Evolutionary conservation across 2,888 invertebrate species (phyloP).

Genomic region (Cheilosia vernalis): DNA sequence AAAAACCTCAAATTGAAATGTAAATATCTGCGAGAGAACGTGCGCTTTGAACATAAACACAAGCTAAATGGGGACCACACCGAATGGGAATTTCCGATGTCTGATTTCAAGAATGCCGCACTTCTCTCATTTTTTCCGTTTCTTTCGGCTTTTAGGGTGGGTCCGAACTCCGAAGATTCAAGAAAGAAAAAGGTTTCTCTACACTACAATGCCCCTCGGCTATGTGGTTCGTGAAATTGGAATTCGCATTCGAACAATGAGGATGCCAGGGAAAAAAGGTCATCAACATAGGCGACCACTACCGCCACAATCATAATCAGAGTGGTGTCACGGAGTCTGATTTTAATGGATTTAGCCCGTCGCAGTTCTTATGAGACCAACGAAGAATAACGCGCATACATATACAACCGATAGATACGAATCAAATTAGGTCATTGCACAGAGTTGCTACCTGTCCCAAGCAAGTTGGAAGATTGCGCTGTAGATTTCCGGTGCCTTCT

Average conservation of each 20-base stretch:
- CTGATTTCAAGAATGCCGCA: conserved; percentile 27
- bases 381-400: not conserved
- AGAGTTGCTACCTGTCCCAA: conserved; percentile 1
- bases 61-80: conserved; percentile 10
- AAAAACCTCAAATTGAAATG: conserved; percentile 47
- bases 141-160: conserved; percentile 9
- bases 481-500: conserved; percentile 27
- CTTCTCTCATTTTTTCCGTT: conserved; percentile 6
- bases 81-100: conserved; percentile 36
- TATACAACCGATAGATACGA: conserved; percentile 22
- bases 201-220: not conserved
- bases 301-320: not conserved
- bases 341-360: conserved; percentile 35
- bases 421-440: conserved; percentile 40
- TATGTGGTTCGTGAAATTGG: conserved; percentile 10
- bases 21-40: conserved; percentile 39
- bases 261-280: conserved; percentile 31
- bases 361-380: not conserved
- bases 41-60: conserved; percentile 16
- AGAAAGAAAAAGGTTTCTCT: conserved; percentile 8
- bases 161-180: not conserved
- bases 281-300: conserved; percentile 18
- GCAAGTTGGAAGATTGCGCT: not conserved
- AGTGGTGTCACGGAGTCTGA: conserved; percentile 56
- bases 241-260: conserved; percentile 24